Evolutionary conservation across 2,797 vertebrate species (phyloP).

Genomic region (Cetoscarus ocellatus): DNA sequence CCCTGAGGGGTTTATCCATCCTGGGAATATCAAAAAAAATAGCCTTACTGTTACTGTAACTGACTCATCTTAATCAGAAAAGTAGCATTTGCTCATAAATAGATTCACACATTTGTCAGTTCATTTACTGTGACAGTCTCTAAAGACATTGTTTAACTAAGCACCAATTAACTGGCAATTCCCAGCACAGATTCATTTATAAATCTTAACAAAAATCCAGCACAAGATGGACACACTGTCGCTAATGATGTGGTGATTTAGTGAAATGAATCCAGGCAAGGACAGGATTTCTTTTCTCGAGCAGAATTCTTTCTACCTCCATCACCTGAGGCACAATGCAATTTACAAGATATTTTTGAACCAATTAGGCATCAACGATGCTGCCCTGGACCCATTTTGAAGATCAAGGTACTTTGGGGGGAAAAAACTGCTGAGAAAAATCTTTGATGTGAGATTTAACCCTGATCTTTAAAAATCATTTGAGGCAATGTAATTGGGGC

Average conservation of each 20-base stretch:
- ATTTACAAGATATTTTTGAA: conserved; percentile 79
- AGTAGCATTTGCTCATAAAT: conserved; percentile 5
- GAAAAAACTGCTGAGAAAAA: conserved; percentile 69
- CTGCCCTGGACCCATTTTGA: conserved; percentile 80
- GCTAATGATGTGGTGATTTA: conserved; percentile 45
- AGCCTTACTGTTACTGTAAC: conserved; percentile 15
- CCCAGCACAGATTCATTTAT: background rate
- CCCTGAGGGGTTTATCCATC: background rate
- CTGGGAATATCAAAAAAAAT: conserved; percentile 7
- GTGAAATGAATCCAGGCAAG: conserved; percentile 54
- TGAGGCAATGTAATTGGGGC: conserved; percentile 77
- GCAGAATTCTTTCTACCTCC: conserved; percentile 64
- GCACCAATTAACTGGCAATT: background rate
- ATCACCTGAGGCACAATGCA: conserved; percentile 76
- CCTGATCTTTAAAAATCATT: conserved; percentile 80
- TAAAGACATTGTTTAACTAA: conserved; percentile 5
- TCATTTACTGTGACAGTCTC: conserved; percentile 5
- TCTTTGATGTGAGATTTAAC: conserved; percentile 83
- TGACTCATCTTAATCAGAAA: conserved; percentile 13
- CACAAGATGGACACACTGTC: conserved; percentile 32
- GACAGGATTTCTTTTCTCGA: conserved; percentile 62
- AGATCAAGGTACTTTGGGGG: conserved; percentile 80
- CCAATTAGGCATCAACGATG: conserved; percentile 79
- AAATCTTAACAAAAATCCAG: conserved; percentile 12
- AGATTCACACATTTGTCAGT: conserved; percentile 7